Evolutionary conservation across 2,888 invertebrate genomes (phyloP).

Genomic region (Chalcis sispes): DNA sequence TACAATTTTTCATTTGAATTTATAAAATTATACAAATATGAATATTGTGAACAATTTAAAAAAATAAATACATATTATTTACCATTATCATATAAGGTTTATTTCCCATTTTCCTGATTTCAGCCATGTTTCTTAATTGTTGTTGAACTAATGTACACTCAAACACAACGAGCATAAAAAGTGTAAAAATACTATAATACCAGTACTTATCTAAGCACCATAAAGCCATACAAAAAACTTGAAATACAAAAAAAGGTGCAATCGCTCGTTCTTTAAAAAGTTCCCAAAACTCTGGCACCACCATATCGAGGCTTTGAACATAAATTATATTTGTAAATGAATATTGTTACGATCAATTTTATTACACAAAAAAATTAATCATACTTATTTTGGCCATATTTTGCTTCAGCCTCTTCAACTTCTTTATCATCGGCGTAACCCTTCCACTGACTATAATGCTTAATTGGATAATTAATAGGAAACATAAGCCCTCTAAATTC

Average conservation of each 20-base stretch:
- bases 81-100: slow-evolving; percentile 93
- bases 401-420: slow-evolving; percentile 84
- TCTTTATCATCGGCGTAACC: slow-evolving; percentile 92
- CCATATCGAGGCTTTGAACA: slow-evolving; percentile 81
- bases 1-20: slow-evolving; percentile 21
- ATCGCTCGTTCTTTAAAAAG: slow-evolving; percentile 98
- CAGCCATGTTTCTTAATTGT: slow-evolving; percentile 97
- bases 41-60: neutral
- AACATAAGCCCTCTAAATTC: slow-evolving; percentile 89
- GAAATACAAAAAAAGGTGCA: slow-evolving; percentile 99
- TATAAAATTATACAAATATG: neutral
- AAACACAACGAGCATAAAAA: slow-evolving; percentile 96
- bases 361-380: slow-evolving; percentile 53
- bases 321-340: slow-evolving; percentile 16
- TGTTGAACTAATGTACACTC: slow-evolving; percentile 99
- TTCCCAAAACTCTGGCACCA: slow-evolving; percentile 97
- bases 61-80: slow-evolving; percentile 70
- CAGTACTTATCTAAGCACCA: slow-evolving; percentile 99
- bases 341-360: neutral
- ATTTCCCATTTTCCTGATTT: slow-evolving; percentile 99
- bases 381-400: slow-evolving; percentile 94
- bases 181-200: slow-evolving; percentile 98
- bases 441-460: slow-evolving; percentile 88
- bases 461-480: slow-evolving; percentile 85
- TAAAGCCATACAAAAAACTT: slow-evolving; percentile 98